Base-by-base conservation (phyloP, 2,113 vertebrate species). In the Orthonyx spaldingii region DNA sequence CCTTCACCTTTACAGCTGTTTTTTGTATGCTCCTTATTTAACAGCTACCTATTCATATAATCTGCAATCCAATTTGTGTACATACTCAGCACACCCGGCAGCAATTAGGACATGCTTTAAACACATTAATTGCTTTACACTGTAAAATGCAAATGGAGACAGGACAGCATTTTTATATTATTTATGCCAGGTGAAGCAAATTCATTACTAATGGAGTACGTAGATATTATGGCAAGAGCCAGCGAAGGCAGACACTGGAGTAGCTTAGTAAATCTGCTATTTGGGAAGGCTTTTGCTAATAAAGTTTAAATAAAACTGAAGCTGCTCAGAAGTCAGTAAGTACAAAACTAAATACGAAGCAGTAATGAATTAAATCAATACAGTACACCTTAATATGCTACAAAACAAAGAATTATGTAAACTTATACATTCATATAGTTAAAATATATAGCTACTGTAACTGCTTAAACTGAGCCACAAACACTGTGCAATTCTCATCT, bases 1-100 rank as follows among this genome's bases (percentile, higher is more conserved):
- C 70, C 53, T 39, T 27, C 57, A 5, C 21, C 28, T 83, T 84
- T 33, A 82, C 10, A 44, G 23, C 21, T 53, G 13, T 24, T 71
- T 93, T 61, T 57, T 49, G 26, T 33, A 69, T 5, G 4, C 15
- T 85, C 9, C 23, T 85, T 69, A 76, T 74, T 93, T 84, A 75
- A 74, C 16, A 49, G 19, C 20, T 65, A 72, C 30, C 57, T 80
- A 59, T 44, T 84, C 68, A 15, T 8, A 76, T 57, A 77, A 88
- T 27, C 39, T 59, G 33, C 33, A 63, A 44, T 47, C 24, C 52
- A 44, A 33, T 77, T 56, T 84, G 47, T 32, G 32, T 50, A 74
- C 16, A 19, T 19, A 61, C 26, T 63, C 42, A 42, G 55, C 11
- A 46, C 1, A 11, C 13, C 16, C 1, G 0, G 49, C 5, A 5